Percentiles rank a stretch among this genome's conserved stretches.
Conservation (phyloP, 2,113 vertebrate genomes). For the Ptilonorhynchus violaceus region DNA sequence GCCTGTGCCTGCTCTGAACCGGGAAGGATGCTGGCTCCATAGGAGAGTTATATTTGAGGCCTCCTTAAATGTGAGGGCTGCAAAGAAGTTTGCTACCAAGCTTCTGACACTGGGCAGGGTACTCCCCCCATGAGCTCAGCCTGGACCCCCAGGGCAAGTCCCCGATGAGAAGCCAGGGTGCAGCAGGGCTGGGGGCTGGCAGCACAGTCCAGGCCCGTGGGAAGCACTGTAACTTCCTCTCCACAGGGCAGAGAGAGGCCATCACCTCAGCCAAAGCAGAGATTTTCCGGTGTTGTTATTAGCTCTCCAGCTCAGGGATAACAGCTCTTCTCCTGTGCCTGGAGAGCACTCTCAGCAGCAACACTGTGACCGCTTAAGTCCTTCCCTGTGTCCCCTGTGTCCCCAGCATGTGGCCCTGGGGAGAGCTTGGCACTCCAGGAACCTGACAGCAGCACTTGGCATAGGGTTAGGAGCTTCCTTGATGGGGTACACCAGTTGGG, state of each 20-base stretch:
- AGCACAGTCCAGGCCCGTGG: accelerated
- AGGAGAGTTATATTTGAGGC: background rate
- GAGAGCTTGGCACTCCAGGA: background rate
- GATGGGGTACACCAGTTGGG: accelerated
- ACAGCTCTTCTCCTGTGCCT: background rate
- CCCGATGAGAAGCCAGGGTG: background rate
- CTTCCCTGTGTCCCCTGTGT: background rate
- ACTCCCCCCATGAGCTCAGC: background rate
- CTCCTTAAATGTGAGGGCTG: background rate
- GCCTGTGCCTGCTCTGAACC: background rate
- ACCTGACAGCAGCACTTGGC: accelerated
- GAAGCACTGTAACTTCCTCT: background rate
- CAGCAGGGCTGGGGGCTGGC: background rate
- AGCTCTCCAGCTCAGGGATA: background rate
- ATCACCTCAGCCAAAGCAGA: accelerated
- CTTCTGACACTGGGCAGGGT: background rate
- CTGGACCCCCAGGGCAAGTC: background rate
- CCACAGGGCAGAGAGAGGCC: background rate
- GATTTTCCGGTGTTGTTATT: background rate
- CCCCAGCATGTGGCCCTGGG: accelerated
- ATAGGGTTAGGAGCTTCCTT: background rate
- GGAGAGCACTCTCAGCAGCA: background rate
- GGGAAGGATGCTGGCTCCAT: background rate
- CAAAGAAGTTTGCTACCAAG: background rate
- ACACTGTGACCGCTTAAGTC: background rate